Percentiles rank a stretch among this genome's conserved stretches.
Conservation (phyloP, 2,113 vertebrate genomes). For the Epinephelus moara region DNA sequence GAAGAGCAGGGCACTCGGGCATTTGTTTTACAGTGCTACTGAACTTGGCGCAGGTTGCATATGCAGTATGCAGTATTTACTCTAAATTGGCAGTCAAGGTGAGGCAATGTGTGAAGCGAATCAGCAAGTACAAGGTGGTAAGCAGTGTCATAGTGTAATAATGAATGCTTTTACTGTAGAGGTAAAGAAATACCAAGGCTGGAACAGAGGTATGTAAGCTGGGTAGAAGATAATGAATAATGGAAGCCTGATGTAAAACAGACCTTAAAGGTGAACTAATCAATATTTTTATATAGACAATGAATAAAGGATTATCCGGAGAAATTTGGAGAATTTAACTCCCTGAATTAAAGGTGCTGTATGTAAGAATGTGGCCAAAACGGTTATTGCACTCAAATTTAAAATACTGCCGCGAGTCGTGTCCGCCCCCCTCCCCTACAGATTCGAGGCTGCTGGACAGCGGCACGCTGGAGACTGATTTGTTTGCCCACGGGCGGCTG, state of each 20-base stretch:
- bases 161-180: neutral
- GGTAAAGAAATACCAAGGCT: neutral
- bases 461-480: no score
- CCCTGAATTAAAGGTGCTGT: no score
- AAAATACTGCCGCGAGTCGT: no score
- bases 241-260: neutral
- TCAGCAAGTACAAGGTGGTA: neutral
- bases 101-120: constrained; percentile 7
- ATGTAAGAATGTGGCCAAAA: no score
- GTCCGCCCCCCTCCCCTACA: no score
- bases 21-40: constrained; percentile 40
- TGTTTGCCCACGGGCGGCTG: no score
- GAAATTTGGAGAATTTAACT: no score
- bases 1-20: constrained; percentile 23
- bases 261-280: neutral
- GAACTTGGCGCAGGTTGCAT: constrained; percentile 16
- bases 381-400: no score
- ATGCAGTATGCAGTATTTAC: constrained; percentile 8
- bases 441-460: no score
- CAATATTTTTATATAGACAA: neutral
- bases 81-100: constrained; percentile 39
- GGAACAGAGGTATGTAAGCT: neutral
- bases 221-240: neutral
- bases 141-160: neutral
- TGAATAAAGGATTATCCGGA: neutral